Evolutionary conservation across 1,140 invertebrate species (phyloP).

Genomic region (Heterodera carotae): DNA sequence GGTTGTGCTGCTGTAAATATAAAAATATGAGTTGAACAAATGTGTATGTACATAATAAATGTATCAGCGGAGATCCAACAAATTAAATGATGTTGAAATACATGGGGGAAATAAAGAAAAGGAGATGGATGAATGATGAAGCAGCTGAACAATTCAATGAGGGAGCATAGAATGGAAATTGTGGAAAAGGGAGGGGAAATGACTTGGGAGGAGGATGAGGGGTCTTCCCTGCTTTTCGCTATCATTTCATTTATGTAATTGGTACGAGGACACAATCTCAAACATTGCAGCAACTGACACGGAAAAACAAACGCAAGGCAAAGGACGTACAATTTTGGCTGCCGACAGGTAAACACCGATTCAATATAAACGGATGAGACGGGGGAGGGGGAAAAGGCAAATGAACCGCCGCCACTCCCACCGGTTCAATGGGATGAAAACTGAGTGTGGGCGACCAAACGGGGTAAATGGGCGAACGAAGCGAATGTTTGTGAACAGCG

Average conservation of each 20-base stretch:
- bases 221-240: too few species aligned
- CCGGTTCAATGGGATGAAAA: not conserved
- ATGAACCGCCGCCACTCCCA: not conserved
- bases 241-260: not conserved
- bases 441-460: not conserved
- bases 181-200: too few species aligned
- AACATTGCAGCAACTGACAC: conserved; percentile 1
- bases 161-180: too few species aligned
- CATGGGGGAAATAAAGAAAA: not conserved
- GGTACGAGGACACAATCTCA: not conserved
- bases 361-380: not conserved
- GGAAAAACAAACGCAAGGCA: conserved; percentile 7
- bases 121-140: not conserved
- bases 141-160: conserved; percentile 2
- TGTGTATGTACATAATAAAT: conserved; percentile 23
- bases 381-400: not conserved
- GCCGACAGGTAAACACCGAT: not conserved
- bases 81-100: not conserved
- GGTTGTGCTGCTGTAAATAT: conserved; percentile 43
- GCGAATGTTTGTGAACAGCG: not conserved
- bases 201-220: too few species aligned
- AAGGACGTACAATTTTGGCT: conserved; percentile 1
- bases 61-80: not conserved
- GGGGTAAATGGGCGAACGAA: not conserved
- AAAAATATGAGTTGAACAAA: conserved; percentile 9